Conservation (phyloP, 2,797 vertebrate species). For the Hylomyscus alleni region DNA sequence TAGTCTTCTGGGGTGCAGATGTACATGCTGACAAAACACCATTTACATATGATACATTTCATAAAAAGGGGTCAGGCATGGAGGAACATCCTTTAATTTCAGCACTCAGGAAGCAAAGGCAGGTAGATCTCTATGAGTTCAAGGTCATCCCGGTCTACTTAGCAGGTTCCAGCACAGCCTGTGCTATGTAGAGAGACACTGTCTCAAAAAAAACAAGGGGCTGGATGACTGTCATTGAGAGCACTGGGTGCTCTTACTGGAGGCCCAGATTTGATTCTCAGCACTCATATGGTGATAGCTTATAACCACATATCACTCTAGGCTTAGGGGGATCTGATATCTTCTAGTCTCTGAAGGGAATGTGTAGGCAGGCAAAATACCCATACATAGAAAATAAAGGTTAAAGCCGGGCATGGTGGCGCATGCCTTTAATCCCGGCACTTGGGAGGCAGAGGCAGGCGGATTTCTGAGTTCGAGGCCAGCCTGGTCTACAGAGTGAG, state of each 20-base stretch:
- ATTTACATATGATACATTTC: neutral
- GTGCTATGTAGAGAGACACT: neutral
- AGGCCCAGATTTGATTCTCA: neutral
- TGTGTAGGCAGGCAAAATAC: neutral
- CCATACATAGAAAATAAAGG: neutral
- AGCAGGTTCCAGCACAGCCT: neutral
- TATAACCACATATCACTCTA: neutral
- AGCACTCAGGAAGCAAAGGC: neutral
- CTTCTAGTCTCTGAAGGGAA: neutral
- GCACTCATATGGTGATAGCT: neutral
- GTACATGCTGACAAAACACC: neutral
- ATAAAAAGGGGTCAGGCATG: no score
- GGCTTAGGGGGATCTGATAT: neutral
- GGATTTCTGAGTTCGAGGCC: no score
- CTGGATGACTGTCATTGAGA: neutral
- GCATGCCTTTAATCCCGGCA: no score
- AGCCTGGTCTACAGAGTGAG: no score
- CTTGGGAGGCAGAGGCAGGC: no score
- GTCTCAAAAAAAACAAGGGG: neutral
- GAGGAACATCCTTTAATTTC: neutral
- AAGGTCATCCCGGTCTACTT: neutral
- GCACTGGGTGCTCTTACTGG: neutral
- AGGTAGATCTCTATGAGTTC: neutral
- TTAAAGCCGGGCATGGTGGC: no score
- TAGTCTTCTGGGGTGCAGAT: neutral